phyloP scores from a whole-genome alignment of 1,140 invertebrate genomes.

The Macrotrachela quadricornifera region DNA sequence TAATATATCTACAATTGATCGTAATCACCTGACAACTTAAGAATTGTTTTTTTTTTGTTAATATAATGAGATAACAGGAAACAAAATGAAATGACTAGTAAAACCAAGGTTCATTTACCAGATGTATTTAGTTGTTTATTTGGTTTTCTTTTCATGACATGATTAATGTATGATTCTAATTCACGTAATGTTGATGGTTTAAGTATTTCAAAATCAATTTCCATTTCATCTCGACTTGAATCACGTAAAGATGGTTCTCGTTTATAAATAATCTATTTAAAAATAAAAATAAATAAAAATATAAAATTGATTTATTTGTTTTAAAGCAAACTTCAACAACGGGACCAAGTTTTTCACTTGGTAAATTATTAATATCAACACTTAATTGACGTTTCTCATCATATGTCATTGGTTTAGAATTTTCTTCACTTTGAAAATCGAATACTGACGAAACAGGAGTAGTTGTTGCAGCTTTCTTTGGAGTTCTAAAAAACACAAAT shows the following conservation, averaged over 20 bases:
- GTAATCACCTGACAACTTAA: too few relatives aligned
- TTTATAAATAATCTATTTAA: conserved; percentile 89
- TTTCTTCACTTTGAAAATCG: too few relatives aligned
- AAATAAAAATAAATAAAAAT: conserved; percentile 22
- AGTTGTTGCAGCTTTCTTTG: too few relatives aligned
- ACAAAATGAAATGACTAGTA: too few relatives aligned
- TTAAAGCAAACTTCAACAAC: conserved; percentile 28
- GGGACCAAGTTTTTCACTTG: conserved; percentile 39
- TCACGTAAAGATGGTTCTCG: conserved; percentile 84
- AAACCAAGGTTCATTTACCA: too few relatives aligned
- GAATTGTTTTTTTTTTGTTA: too few relatives aligned
- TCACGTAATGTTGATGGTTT: conserved; percentile 92
- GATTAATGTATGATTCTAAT: conserved; percentile 87
- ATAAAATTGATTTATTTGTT: not conserved
- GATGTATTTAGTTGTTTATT: too few relatives aligned
- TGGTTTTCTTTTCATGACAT: conserved; percentile 31
- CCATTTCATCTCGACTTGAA: conserved; percentile 98
- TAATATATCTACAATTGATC: too few relatives aligned
- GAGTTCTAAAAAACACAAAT: too few relatives aligned
- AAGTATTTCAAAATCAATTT: conserved; percentile 97
- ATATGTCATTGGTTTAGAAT: conserved; percentile 81
- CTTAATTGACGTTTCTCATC: conserved; percentile 95
- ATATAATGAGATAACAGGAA: too few relatives aligned
- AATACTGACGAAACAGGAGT: too few relatives aligned
- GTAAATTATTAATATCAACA: conserved; percentile 94